These are phyloP conservation scores for Terebella lapidaria DNA, from an alignment of 2,888 invertebrate genomes.

Conservation along the genomic window DNA sequence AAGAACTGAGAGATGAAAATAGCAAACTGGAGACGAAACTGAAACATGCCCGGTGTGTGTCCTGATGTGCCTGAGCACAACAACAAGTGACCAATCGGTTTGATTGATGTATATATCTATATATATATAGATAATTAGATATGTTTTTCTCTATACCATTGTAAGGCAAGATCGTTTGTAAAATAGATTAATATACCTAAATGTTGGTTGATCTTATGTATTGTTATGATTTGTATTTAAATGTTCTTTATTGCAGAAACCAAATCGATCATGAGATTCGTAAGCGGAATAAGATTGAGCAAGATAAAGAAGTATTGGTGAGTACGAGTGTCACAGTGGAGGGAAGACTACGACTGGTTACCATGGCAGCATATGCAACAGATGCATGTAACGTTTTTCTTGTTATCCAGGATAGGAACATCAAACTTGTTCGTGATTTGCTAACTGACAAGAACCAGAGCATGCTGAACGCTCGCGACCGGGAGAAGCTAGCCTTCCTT, in stretches of 20 bases:
- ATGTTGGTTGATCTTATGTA: no score
- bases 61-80: no score
- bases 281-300: slow-evolving; percentile 65
- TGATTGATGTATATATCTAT: no score
- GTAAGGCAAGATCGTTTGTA: no score
- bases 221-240: neutral
- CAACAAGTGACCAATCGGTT: no score
- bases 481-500: slow-evolving; percentile 75
- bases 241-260: slow-evolving; percentile 47
- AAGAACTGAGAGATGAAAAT: slow-evolving; percentile 68
- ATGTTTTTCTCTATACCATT: no score
- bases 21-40: slow-evolving; percentile 75
- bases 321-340: no score
- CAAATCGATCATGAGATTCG: slow-evolving; percentile 76
- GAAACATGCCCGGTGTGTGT: slow-evolving; percentile 60
- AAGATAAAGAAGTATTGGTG: slow-evolving; percentile 70
- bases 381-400: no score
- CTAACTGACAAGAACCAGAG: slow-evolving; percentile 63
- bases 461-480: slow-evolving; percentile 71
- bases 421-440: slow-evolving; percentile 69
- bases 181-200: no score
- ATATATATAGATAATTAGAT: no score
- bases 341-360: no score
- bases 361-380: no score
- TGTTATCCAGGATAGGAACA: slow-evolving; percentile 64